Percentiles rank a stretch among this genome's conserved stretches.
Conservation (phyloP, 2,113 vertebrate species). For the Scopus umbretta region DNA sequence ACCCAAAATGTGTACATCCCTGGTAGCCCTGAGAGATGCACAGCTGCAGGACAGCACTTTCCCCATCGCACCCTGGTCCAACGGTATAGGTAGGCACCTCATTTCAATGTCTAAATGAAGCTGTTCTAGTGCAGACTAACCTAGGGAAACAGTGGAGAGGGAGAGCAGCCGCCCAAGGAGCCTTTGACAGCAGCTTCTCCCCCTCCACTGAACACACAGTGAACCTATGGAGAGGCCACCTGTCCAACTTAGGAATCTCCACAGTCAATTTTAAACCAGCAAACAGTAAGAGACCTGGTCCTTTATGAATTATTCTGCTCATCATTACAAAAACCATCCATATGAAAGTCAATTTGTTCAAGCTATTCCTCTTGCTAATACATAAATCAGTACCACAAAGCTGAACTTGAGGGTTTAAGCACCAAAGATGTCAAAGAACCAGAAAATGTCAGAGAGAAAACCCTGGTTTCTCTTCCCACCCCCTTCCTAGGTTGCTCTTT, state of each 20-base stretch:
- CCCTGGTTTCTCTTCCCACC: neutral
- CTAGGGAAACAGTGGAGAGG: neutral
- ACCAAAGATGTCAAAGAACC: neutral
- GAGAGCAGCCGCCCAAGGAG: neutral
- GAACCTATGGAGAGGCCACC: neutral
- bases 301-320: neutral
- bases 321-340: neutral
- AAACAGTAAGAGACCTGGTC: neutral
- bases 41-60: neutral
- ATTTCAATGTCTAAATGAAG: neutral
- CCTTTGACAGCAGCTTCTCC: neutral
- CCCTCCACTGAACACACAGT: neutral
- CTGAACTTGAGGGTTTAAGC: neutral
- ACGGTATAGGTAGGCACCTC: fast-evolving
- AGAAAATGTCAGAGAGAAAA: neutral
- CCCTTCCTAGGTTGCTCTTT: neutral
- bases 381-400: neutral
- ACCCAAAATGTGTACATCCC: neutral
- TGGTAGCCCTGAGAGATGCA: neutral
- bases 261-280: neutral
- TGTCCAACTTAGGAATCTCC: neutral
- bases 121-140: neutral
- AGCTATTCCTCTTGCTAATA: neutral
- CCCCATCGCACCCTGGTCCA: fast-evolving
- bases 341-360: neutral